Base-by-base conservation (phyloP, 2,113 vertebrate species). In the Oophaga pumilio region DNA sequence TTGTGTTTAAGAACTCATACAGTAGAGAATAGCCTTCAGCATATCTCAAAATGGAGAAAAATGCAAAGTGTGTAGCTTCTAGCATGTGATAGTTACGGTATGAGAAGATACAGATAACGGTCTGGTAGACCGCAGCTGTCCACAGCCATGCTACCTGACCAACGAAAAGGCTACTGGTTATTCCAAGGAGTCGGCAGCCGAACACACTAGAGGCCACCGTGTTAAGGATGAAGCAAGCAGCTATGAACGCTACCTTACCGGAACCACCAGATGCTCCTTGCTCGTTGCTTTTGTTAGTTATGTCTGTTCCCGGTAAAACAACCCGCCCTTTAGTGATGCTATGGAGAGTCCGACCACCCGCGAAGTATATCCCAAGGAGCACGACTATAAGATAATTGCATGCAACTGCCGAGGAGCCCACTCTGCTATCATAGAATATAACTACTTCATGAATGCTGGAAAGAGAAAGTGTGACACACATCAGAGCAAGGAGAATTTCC, bases 61-160 rank as follows among this genome's bases (percentile, higher is more conserved):
- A 96, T 56, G 94, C 95, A 0, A 94, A 96, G 90, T 95, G 96
- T 0, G 95, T 96, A 50, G 96, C 96, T 73, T 91, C 89, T 0
- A 96, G 90, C 0, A 88, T 91, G 76, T 97, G 95, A 93, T 95
- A 92, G 0, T 91, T 91, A 52, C 97, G 93, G 89, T 94, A 98
- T 14, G 92, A 94, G 26, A 96, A 68, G 76, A 97, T 9, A 69
- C 95, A 96, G 89, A 95, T 86, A 8, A 90, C 94, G 0, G 96
- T 68, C 92, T 98, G 97, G 89, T 92, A 96, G 87, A 93, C 62
- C 2, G 93, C 96, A 18, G 96, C 95, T 4, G 94, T 95, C 96
- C 96, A 97, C 76, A 98, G 93, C 97, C 97, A 98, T 76, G 97
- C 94, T 57, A 97, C 94, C 0, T 96, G 97, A 3, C 95, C 95